Evolutionary conservation across 2,888 invertebrate genomes (phyloP).

Genomic region (Osmoderma eremita): DNA sequence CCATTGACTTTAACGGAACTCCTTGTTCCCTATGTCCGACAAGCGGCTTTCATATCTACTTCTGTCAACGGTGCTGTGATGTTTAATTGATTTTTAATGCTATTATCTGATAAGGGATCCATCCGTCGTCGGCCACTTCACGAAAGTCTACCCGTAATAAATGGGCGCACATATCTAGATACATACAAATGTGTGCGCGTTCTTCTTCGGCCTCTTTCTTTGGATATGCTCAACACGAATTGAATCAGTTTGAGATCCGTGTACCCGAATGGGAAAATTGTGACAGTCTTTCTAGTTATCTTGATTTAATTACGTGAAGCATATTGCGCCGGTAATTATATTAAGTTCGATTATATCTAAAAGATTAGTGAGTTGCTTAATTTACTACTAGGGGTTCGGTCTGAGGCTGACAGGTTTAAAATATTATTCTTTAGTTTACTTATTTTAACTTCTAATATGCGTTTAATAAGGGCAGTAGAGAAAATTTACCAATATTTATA

Average conservation of each 20-base stretch:
- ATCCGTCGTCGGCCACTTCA: slow-evolving; percentile 15
- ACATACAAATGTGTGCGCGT: neutral
- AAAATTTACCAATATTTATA: slow-evolving; percentile 2
- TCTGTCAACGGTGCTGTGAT: slow-evolving; percentile 31
- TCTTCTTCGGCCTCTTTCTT: slow-evolving; percentile 5
- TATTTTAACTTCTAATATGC: slow-evolving; percentile 8
- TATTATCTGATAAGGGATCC: slow-evolving; percentile 33
- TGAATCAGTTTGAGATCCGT: neutral
- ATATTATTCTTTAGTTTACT: slow-evolving; percentile 18
- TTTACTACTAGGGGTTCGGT: slow-evolving; percentile 11
- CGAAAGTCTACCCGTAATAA: neutral
- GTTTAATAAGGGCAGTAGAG: slow-evolving; percentile 25
- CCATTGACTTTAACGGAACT: slow-evolving; percentile 29
- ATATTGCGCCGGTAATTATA: slow-evolving; percentile 40
- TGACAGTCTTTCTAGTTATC: slow-evolving; percentile 33
- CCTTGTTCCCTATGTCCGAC: slow-evolving; percentile 15
- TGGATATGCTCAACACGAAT: slow-evolving; percentile 6
- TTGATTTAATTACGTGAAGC: slow-evolving; percentile 41
- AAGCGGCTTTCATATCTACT: slow-evolving; percentile 34
- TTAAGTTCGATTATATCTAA: slow-evolving; percentile 37
- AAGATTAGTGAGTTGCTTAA: slow-evolving; percentile 30
- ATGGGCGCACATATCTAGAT: neutral
- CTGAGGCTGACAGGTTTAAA: slow-evolving; percentile 12
- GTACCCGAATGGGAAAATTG: slow-evolving; percentile 8
- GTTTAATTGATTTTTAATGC: slow-evolving; percentile 38